Percentiles rank a stretch among this genome's conserved stretches.
Evolutionary conservation across 1,140 invertebrate genomes (phyloP).

Genomic region (Euwallacea fornicatus): DNA sequence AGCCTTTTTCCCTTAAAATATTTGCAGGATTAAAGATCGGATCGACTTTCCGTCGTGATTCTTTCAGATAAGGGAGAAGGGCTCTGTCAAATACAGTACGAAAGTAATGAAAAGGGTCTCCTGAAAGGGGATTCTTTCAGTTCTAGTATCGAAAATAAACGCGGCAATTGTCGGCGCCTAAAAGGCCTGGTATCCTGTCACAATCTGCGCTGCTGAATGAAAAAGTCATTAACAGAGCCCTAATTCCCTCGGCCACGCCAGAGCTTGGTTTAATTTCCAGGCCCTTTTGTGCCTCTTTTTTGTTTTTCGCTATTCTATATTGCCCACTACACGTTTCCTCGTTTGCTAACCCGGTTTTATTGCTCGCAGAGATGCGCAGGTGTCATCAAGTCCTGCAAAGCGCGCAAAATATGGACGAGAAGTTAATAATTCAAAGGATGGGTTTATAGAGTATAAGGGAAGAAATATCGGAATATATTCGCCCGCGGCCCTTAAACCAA

Average conservation of each 20-base stretch:
- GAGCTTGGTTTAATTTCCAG: slow-evolving; percentile 13
- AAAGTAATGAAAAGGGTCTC: slow-evolving; percentile 34
- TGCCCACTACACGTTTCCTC: no score
- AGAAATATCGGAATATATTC: slow-evolving; percentile 24
- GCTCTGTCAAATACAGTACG: slow-evolving; percentile 25
- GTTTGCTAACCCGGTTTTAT: no score
- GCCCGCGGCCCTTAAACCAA: slow-evolving; percentile 24
- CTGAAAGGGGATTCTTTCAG: slow-evolving; percentile 29
- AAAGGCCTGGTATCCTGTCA: slow-evolving; percentile 39
- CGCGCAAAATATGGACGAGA: no score
- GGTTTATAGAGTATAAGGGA: background rate
- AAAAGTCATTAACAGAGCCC: slow-evolving; percentile 46
- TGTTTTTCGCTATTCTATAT: slow-evolving; percentile 3
- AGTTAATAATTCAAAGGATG: background rate
- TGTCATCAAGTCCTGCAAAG: no score
- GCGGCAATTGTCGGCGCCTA: slow-evolving; percentile 40
- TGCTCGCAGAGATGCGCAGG: no score
- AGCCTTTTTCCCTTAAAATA: slow-evolving; percentile 12
- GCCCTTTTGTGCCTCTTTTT: slow-evolving; percentile 4
- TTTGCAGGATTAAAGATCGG: slow-evolving; percentile 32
- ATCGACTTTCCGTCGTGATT: slow-evolving; percentile 31
- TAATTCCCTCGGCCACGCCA: slow-evolving; percentile 35
- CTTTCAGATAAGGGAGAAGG: slow-evolving; percentile 25
- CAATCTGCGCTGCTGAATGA: slow-evolving; percentile 45
- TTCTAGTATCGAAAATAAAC: slow-evolving; percentile 35